Evolutionary conservation across 1,140 invertebrate genomes (phyloP), one percentile per base, ranked within the genome.

Genomic region (Branchinecta lindahli): DNA sequence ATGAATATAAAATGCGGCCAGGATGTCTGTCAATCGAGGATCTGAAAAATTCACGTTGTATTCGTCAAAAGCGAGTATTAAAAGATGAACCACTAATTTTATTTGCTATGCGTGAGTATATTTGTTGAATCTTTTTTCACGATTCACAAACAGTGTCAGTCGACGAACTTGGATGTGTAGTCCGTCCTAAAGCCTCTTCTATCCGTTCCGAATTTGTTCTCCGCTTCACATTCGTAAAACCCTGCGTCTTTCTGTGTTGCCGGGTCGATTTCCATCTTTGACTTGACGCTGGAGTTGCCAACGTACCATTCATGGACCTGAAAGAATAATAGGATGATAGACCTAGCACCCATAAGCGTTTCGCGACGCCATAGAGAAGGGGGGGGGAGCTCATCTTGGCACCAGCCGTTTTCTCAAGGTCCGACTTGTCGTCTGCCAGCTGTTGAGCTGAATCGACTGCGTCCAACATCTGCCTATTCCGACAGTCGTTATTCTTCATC

Each of bases 161-260:
- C 52, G 12, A 61, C 52, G 18, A 61, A 61, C 52, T 61, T 61
- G 12, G 52, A 61, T 61, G 67, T 68, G 45, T 86, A 87, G 77
- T 87, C 86, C 15, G 86, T 87, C 71, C 86, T 78, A 72, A 89
- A 89, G 68, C 85, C 84, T 70, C 86, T 78, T 72, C 83, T 81
- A 77, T 89, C 88, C 12, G 89, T 85, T 0, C 87, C 81, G 74
- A 87, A 89, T 76, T 88, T 86, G 78, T 89, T 89, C 72, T 89
- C 87, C 7, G 87, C 87, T 73, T 87, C 85, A 73, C 86, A 88
- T 75, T 87, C 71, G 71, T 79, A 80, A 67, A 73, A 78, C 9
- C 79, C 79, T 10, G 75, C 75, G 72, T 80, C 79, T 74, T 77
- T 83, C 75, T 83, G 83, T 45, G 82, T 80, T 8, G 82, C 82